phyloP scores from a whole-genome alignment of 2,113 vertebrate genomes.

The Sardina pilchardus region DNA sequence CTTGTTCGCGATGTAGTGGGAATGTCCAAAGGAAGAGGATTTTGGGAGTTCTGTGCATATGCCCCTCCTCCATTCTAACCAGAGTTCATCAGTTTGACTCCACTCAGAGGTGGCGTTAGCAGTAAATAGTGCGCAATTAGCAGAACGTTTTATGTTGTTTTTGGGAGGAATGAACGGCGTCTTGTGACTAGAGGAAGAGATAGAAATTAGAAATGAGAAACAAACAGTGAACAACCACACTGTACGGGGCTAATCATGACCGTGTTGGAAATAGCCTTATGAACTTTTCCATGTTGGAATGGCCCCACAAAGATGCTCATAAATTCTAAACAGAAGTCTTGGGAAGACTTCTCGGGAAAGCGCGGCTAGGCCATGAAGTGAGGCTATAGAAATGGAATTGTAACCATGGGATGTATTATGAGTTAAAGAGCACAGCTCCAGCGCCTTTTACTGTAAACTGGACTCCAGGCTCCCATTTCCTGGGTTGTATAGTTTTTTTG shows the following conservation, averaged over 20 bases:
- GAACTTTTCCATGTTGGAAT: neutral
- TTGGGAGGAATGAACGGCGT: neutral
- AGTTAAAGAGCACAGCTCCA: neutral
- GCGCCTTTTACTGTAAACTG: neutral
- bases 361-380: neutral
- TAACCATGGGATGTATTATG: constrained; percentile 12
- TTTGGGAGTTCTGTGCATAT: neutral
- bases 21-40: neutral
- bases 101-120: neutral
- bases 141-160: neutral
- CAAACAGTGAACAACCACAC: neutral
- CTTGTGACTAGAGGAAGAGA: neutral
- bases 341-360: neutral
- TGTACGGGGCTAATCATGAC: neutral
- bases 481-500: neutral
- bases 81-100: neutral
- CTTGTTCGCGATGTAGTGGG: neutral
- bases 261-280: neutral
- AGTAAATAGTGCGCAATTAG: neutral
- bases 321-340: neutral
- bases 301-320: neutral
- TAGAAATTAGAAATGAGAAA: neutral
- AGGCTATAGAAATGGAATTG: neutral
- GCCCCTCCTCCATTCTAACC: neutral
- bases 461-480: neutral